Conservation (phyloP, 2,888 invertebrate species). For the Petrophora chlorosata region DNA sequence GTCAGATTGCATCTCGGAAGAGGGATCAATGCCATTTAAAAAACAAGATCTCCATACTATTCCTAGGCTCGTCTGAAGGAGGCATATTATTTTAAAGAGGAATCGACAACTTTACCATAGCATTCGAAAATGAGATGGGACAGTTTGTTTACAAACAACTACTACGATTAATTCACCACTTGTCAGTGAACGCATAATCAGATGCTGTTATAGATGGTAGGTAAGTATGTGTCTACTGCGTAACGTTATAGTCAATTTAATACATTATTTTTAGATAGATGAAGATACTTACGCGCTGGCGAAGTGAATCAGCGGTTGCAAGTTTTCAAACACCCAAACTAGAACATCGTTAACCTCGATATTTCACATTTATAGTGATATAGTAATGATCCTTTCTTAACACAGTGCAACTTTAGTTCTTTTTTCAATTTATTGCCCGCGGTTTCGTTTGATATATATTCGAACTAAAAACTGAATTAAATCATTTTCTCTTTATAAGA, state of each 20-base stretch:
- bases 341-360: constrained; percentile 57
- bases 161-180: neutral
- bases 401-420: neutral
- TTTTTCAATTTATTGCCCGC: neutral
- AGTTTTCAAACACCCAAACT: constrained; percentile 50
- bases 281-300: constrained; percentile 59
- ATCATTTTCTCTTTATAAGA: constrained; percentile 33
- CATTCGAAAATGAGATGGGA: no score
- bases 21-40: no score
- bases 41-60: no score
- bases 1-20: no score
- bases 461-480: constrained; percentile 12
- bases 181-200: no score
- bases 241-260: constrained; percentile 32
- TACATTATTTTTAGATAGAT: constrained; percentile 28
- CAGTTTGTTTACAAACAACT: constrained; percentile 20
- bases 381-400: neutral
- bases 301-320: constrained; percentile 51
- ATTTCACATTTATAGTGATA: constrained; percentile 30
- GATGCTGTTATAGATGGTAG: no score
- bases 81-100: no score
- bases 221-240: no score
- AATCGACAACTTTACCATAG: no score
- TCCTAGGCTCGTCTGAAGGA: no score
- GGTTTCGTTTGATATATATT: constrained; percentile 22